Evolutionary conservation across 2,113 vertebrate genomes (phyloP), one percentile per base, ranked within the genome.

Genomic region (Rhombomys opimus): DNA sequence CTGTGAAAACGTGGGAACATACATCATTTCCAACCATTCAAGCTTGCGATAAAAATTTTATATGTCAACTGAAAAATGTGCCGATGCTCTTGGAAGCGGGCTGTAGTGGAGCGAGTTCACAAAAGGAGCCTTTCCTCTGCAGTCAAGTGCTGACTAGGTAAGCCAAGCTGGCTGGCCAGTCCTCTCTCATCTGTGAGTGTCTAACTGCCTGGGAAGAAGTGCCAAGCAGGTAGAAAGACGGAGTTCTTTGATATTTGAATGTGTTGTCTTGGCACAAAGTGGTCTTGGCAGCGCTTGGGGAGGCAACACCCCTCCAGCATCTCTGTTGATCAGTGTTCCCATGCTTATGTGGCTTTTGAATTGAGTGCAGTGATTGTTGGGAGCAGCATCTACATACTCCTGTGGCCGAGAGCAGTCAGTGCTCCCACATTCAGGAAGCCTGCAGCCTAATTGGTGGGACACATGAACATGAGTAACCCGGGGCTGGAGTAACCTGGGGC

Each of bases 71-170:
- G n/a, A 17, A 52, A 68, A 63, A 35, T 18, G 57, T 41, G 87
- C 35, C 2, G 0, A 1, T 18, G 35, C 32, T 18, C 20, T 50
- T 5, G 50, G 17, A 72, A 72, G 3, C 17, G 0, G 2, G 41
- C 67, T 14, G 32, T 20, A 8, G 2, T 7, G 2, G 67, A 35
- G 10, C 2, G 3, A 2, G 13, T 1, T 5, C 1, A 23, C 1
- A 8, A 22, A 59, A 8, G 17, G 5, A 4, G 5, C 18, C 1
- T 38, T 41, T 0, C 0, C 2, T 15, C 86, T 61, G 70, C 54
- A 7, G 59, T 1, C 4, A 3, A 9, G 3, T 2, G 5, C 38
- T 10, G 50, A 9, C 20, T 0, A 15, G n/a, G 57, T 5, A 2
- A 7, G 18, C 10, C 4, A 2, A 7, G 18, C 10, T 20, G 50